Percentiles rank a stretch among this genome's conserved stretches.
Evolutionary conservation across 1,140 invertebrate genomes (phyloP).

Genomic region (Tetranychus cinnabarinus): DNA sequence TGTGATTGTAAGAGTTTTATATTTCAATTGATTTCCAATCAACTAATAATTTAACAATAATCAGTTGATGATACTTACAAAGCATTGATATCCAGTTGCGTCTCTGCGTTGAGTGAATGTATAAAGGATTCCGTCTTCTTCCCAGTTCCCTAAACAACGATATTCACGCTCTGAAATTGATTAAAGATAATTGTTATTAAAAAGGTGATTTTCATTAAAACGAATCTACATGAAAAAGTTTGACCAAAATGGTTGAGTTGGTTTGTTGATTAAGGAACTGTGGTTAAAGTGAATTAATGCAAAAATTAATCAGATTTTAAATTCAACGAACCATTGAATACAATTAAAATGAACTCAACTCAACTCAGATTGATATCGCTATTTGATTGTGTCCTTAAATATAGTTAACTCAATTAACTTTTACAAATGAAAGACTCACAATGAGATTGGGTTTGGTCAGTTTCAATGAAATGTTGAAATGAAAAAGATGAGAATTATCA

Average conservation of each 20-base stretch:
- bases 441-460: no score
- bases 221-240: no score
- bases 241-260: neutral
- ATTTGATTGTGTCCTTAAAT: no score
- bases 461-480: no score
- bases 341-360: no score
- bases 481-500: no score
- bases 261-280: neutral
- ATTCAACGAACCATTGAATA: no score
- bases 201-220: no score
- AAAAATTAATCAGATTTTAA: neutral
- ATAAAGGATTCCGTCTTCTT: constrained; percentile 36
- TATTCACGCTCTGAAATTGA: constrained; percentile 35
- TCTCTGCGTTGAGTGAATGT: constrained; percentile 42
- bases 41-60: neutral
- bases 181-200: no score
- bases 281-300: neutral
- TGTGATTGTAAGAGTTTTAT: neutral
- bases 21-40: neutral
- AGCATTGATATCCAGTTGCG: constrained; percentile 38
- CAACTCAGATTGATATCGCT: no score
- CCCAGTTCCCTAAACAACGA: constrained; percentile 41
- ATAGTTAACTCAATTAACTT: no score
- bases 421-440: no score
- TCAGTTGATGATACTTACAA: constrained; percentile 21